A percentile compares a stretch with the other conserved stretches of the same genome.
Conservation (phyloP, 2,113 vertebrate species). For the Pterocles burchelli region DNA sequence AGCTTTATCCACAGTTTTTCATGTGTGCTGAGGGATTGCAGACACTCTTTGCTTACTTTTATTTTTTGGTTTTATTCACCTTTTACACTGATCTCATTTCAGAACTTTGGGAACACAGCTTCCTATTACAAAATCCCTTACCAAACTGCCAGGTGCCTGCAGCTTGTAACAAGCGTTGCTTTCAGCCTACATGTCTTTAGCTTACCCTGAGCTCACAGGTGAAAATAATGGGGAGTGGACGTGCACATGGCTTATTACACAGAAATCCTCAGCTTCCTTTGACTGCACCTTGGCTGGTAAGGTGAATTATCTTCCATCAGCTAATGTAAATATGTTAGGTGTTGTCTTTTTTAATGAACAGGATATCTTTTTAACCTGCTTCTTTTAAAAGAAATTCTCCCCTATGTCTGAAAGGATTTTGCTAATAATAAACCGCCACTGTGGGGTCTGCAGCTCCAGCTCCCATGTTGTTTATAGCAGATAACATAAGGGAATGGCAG, state of each 20-base stretch:
- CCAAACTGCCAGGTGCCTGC: not conserved
- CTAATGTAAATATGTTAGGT: not conserved
- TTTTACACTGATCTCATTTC: not conserved
- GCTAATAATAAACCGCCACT: not conserved
- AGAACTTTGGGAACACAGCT: not conserved
- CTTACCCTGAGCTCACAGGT: not conserved
- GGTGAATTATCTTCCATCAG: not conserved
- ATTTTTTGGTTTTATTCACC: not conserved
- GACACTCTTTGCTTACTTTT: not conserved
- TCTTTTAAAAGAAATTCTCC: not conserved
- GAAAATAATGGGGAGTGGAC: not conserved
- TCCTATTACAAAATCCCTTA: not conserved
- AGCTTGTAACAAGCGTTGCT: not conserved
- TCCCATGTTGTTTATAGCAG: not conserved
- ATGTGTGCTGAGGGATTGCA: not conserved
- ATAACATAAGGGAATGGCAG: not conserved
- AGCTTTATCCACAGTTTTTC: not conserved
- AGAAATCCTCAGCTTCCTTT: not conserved
- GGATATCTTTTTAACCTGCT: not conserved
- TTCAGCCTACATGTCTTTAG: not conserved
- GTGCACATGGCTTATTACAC: not conserved
- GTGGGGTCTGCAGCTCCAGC: not conserved
- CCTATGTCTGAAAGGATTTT: not conserved
- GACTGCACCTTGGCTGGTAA: not conserved
- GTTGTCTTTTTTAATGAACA: not conserved